phyloP scores from a whole-genome alignment of 53 echinoderm and acorn worm genomes.

The Arbacia lixula region DNA sequence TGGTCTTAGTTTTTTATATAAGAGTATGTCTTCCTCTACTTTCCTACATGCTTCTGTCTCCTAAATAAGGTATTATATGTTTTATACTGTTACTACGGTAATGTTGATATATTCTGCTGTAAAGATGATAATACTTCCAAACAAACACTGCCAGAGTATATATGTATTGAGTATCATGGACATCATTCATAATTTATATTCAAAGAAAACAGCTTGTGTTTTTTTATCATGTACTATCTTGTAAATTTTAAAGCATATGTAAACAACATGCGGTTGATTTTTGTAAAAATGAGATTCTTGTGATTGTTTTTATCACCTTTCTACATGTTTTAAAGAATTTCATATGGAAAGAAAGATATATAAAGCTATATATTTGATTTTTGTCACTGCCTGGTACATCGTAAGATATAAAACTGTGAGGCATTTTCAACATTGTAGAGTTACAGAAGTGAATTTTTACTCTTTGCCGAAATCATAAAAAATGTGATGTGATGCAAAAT shows the following conservation, averaged over 20 bases:
- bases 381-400: slow-evolving; percentile 3
- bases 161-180: slow-evolving; percentile 4
- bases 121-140: background rate
- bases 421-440: too few species aligned
- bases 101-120: background rate
- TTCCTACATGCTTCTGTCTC: too few species aligned
- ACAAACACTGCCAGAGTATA: slow-evolving; percentile 31
- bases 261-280: slow-evolving; percentile 37
- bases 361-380: slow-evolving; percentile 13
- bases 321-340: slow-evolving; percentile 7
- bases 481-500: too few species aligned
- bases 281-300: background rate
- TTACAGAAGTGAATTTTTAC: too few species aligned
- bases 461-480: too few species aligned
- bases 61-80: too few species aligned
- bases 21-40: too few species aligned
- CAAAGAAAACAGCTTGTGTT: slow-evolving; percentile 15
- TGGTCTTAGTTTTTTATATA: too few species aligned
- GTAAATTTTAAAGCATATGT: slow-evolving; percentile 14
- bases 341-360: slow-evolving; percentile 4
- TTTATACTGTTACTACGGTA: background rate
- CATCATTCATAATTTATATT: slow-evolving; percentile 15
- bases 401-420: too few species aligned
- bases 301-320: slow-evolving; percentile 10
- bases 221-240: slow-evolving; percentile 12